A percentile compares a stretch with the other conserved stretches of the same genome.
Conservation (phyloP, 2,888 invertebrate genomes). For the Epirrhoe alternata region DNA sequence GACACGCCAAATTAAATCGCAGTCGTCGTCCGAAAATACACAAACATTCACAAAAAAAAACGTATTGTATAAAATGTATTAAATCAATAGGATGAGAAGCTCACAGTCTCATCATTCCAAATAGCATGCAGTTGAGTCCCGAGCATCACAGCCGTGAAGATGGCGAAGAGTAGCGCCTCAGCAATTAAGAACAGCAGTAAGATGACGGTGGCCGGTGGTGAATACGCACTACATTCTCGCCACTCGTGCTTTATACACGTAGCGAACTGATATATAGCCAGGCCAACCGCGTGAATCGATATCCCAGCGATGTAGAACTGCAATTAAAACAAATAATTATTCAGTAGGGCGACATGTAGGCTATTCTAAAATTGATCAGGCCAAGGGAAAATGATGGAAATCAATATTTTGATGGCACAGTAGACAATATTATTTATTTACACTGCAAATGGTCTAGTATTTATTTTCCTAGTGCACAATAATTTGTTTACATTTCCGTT, state of each 20-base stretch:
- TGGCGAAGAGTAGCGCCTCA: constrained; percentile 97
- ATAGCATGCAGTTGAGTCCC: constrained; percentile 98
- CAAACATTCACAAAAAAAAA: no score
- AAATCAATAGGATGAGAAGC: constrained; percentile 48
- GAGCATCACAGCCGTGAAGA: constrained; percentile 99
- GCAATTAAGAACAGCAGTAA: constrained; percentile 95
- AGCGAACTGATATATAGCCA: constrained; percentile 97
- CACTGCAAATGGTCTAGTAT: no score
- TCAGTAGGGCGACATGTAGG: no score
- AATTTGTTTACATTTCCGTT: no score
- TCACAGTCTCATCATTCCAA: constrained; percentile 98
- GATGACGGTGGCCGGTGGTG: constrained; percentile 98
- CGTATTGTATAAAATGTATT: no score
- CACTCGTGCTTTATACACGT: constrained; percentile 97
- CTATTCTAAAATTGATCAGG: not conserved
- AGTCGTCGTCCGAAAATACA: no score
- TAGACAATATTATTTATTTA: no score
- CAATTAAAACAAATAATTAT: constrained; percentile 47
- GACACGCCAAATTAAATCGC: no score
- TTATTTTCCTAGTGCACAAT: no score
- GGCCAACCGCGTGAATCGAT: constrained; percentile 96
- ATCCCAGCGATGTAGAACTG: constrained; percentile 99
- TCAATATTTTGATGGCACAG: not conserved
- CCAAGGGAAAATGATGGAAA: not conserved
- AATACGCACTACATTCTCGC: constrained; percentile 96